Conservation (phyloP, 2,113 vertebrate species). For the Neolamprologus kungweensis region DNA sequence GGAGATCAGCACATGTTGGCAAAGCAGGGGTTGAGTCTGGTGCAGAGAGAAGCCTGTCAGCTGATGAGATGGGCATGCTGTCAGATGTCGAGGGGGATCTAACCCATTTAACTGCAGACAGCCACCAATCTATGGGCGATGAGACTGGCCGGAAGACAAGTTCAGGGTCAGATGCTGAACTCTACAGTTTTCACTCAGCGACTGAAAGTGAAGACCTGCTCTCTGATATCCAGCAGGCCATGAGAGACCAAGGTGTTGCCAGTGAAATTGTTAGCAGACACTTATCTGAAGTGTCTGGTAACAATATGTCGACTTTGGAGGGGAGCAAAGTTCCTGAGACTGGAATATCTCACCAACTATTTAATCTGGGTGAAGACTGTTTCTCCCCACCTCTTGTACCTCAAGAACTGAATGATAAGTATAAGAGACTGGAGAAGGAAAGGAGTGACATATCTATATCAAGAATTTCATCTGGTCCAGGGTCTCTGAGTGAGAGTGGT, state of each 20-base stretch:
- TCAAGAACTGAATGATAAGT: neutral
- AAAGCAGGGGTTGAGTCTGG: constrained; percentile 49
- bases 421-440: neutral
- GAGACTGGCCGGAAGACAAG: constrained; percentile 78
- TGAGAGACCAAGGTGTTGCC: constrained; percentile 74
- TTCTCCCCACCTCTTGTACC: neutral
- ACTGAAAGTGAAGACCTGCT: constrained; percentile 88
- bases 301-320: constrained; percentile 3
- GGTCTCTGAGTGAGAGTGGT: constrained; percentile 45
- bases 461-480: constrained; percentile 42
- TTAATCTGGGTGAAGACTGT: neutral
- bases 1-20: constrained; percentile 44
- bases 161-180: constrained; percentile 88
- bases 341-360: neutral
- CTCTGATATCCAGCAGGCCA: constrained; percentile 87
- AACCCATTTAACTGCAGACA: constrained; percentile 56
- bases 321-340: neutral
- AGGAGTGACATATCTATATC: neutral
- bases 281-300: constrained; percentile 18
- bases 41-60: constrained; percentile 75
- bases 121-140: constrained; percentile 53
- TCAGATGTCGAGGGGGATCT: constrained; percentile 76
- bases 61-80: constrained; percentile 76
- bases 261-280: constrained; percentile 44
- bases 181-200: constrained; percentile 93